Evolutionary conservation across 2,888 invertebrate genomes (phyloP).

Genomic region (Calliopum simillimum): DNA sequence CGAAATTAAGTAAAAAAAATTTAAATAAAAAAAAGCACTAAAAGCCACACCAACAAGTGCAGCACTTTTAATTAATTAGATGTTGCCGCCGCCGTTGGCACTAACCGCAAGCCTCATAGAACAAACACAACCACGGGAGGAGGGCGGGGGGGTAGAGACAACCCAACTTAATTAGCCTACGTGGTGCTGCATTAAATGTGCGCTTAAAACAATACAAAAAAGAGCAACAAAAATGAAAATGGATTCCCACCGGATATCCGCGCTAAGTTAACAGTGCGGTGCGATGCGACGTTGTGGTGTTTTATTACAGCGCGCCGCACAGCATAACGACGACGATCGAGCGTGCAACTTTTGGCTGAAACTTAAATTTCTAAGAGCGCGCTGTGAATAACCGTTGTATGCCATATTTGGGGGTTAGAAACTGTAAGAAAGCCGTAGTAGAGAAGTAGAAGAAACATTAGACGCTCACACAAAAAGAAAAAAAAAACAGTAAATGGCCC

Average conservation of each 20-base stretch:
- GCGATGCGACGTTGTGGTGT: conserved; percentile 2
- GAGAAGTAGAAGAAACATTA: neutral
- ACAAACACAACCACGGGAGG: neutral
- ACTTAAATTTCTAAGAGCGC: no score
- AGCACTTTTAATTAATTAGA: conserved; percentile 19
- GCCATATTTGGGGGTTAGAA: conserved; percentile 4
- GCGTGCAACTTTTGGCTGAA: no score
- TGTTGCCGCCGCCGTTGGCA: neutral
- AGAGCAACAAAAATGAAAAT: conserved; percentile 11
- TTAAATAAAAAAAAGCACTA: neutral
- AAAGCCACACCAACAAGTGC: neutral
- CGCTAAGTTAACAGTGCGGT: conserved; percentile 3
- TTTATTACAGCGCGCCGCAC: conserved; percentile 12
- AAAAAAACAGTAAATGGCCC: no score
- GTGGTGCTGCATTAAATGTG: conserved; percentile 17
- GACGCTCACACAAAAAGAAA: no score
- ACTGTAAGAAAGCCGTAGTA: neutral
- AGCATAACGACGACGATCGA: no score
- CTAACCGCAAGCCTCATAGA: neutral
- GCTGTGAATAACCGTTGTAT: neutral
- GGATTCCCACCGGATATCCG: conserved; percentile 31
- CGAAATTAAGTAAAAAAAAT: no score
- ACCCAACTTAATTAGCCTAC: conserved; percentile 15
- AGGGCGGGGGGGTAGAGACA: neutral
- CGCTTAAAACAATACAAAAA: neutral